Evolutionary conservation across 2,797 vertebrate genomes (phyloP), one percentile per base, ranked within the genome.

Genomic region (Liparis tanakae): DNA sequence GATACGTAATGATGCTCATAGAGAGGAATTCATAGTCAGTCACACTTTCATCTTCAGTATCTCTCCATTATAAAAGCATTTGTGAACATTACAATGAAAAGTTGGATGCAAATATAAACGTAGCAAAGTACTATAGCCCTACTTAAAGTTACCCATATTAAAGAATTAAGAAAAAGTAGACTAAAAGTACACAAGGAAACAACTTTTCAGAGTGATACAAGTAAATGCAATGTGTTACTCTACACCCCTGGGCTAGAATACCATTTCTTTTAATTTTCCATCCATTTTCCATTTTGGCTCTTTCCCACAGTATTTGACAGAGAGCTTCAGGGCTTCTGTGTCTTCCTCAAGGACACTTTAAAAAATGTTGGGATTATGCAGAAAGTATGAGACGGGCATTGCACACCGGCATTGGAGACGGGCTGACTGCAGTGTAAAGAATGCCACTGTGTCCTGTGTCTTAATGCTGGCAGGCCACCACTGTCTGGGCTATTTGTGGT

Each of bases 1-100:
- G 77, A 78, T 63, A 76, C 44, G 48, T 56, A 61, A 82, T 54
- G 76, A 71, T 56, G 54, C 67, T 65, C 18, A 41, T 9, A 65
- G 78, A 43, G 20, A 77, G 67, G 55, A 70, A 78, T 64, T 76
- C 65, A 79, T 43, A 65, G 48, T 73, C 25, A 30, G 25, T 30
- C 25, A 30, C 79, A 43, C 51, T n/a, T 60, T 53, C 17, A 70
- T 37, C 18, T 34, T 34, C 7, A 37, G 12, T 10, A 4, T 25
- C 59, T 64, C 30, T 56, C 1, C 39, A 53, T 59, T 25, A 20
- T 15, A 56, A 56, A 70, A n/a, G 48, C 9, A 50, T 20, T 50
- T 50, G 18, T 46, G 17, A 46, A 8, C 44, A 50, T 50, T 51
- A 22, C 6, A 50, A 20, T 50, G n/a, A 1, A n/a, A 50, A 2